phyloP scores from a whole-genome alignment of 2,797 vertebrate genomes.

The Syncerus caffer region DNA sequence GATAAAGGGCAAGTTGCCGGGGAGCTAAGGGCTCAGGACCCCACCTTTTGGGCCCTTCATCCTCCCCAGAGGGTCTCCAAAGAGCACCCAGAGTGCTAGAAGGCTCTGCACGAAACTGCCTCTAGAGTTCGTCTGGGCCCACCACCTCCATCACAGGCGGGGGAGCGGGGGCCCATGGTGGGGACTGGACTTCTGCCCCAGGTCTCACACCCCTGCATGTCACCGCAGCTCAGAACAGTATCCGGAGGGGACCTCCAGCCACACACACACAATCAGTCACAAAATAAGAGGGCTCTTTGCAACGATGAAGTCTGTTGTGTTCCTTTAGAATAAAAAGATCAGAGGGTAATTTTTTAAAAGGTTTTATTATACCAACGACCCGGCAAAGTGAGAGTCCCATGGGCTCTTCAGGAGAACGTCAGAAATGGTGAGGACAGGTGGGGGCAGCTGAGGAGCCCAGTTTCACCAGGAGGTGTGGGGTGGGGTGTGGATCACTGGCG shows the following conservation, averaged over 20 bases:
- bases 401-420: background rate
- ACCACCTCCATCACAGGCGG: background rate
- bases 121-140: background rate
- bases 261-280: background rate
- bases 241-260: background rate
- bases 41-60: background rate
- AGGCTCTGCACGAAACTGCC: background rate
- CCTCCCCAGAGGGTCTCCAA: background rate
- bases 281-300: background rate
- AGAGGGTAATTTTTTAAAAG: background rate
- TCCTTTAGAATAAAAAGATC: background rate
- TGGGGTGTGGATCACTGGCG: no score
- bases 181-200: background rate
- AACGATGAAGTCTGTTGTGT: background rate
- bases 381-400: background rate
- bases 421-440: background rate
- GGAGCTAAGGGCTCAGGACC: background rate
- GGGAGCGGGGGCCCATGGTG: background rate
- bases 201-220: fast-evolving
- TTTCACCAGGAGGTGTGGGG: background rate
- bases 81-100: background rate
- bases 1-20: background rate
- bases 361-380: background rate
- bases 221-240: fast-evolving
- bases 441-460: no score